phyloP scores from a whole-genome alignment of 2,888 invertebrate species.

The Chouioia cunea region DNA sequence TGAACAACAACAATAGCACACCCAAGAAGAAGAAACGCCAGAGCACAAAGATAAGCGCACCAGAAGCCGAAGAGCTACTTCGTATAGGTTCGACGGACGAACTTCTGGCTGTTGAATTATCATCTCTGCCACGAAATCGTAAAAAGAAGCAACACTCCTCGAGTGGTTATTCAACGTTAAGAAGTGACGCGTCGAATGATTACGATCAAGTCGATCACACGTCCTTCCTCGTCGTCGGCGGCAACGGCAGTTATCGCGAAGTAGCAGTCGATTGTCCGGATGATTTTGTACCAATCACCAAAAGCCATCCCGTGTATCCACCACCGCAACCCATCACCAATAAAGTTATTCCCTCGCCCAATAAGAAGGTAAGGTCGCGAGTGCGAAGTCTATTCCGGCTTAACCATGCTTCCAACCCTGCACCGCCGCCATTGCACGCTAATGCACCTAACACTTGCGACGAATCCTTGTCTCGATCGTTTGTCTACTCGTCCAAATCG shows the following conservation, averaged over 20 bases:
- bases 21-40: constrained; percentile 41
- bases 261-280: constrained; percentile 66
- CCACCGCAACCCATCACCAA: constrained; percentile 54
- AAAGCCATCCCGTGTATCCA: constrained; percentile 66
- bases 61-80: constrained; percentile 59
- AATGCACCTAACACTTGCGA: not conserved
- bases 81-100: constrained; percentile 61
- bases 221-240: constrained; percentile 59
- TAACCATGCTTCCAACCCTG: constrained; percentile 52
- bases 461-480: constrained; percentile 35
- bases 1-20: constrained; percentile 17
- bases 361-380: constrained; percentile 65
- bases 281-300: constrained; percentile 64
- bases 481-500: constrained; percentile 38
- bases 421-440: not conserved
- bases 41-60: constrained; percentile 50
- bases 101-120: constrained; percentile 51
- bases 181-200: constrained; percentile 63
- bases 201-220: constrained; percentile 52
- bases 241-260: constrained; percentile 59
- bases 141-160: constrained; percentile 63
- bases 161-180: constrained; percentile 64
- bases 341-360: constrained; percentile 41
- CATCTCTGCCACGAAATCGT: constrained; percentile 48
- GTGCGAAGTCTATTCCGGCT: constrained; percentile 47